Percentiles rank a stretch among this genome's conserved stretches.
These are phyloP conservation scores for Channallabes apus DNA, from an alignment of 2,797 vertebrate genomes.

Conservation along the genomic window DNA sequence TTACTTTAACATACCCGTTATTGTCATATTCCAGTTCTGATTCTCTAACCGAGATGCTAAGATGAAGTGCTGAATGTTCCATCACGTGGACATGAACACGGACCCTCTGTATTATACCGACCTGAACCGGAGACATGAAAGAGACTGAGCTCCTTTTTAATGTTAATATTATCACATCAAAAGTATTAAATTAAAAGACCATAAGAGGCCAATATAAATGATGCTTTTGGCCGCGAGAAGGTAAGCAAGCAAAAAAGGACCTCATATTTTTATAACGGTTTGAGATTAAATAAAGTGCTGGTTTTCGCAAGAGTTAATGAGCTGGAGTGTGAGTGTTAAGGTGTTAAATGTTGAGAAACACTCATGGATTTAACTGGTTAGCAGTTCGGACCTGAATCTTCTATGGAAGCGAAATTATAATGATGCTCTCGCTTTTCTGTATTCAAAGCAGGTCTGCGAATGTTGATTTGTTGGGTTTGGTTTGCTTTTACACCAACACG, in stretches of 20 bases:
- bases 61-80: background rate
- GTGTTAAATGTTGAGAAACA: background rate
- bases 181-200: conserved; percentile 47
- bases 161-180: conserved; percentile 56
- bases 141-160: conserved; percentile 40
- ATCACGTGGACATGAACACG: background rate
- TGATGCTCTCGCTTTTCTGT: background rate
- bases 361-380: background rate
- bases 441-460: background rate
- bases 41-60: background rate
- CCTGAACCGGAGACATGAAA: conserved; percentile 42
- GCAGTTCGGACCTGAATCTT: background rate
- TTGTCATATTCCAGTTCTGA: background rate
- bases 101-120: conserved; percentile 24
- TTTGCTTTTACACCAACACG: background rate
- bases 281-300: background rate
- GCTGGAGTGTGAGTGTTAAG: background rate
- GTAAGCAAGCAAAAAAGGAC: background rate
- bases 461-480: background rate
- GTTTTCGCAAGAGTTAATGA: background rate
- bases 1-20: background rate
- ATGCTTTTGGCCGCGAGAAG: background rate
- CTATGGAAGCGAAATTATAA: background rate
- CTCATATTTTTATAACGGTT: background rate
- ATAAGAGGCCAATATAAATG: conserved; percentile 30